A percentile compares a stretch with the other conserved stretches of the same genome.
Conservation (phyloP, 2,113 vertebrate species). For the Asarcornis scutulata region DNA sequence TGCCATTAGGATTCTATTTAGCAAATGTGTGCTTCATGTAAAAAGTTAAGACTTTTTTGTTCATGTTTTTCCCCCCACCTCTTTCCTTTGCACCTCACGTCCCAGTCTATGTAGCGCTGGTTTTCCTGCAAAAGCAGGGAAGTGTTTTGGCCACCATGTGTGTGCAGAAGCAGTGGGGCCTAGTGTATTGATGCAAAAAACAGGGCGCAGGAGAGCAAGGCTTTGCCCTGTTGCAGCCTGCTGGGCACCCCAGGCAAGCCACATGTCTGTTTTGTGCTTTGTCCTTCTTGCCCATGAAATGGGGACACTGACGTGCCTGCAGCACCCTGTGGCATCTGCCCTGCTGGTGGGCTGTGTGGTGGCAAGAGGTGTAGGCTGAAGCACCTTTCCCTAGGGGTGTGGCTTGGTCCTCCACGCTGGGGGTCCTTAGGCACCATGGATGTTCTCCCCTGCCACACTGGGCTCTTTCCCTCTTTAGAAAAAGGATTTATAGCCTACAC, state of each 20-base stretch:
- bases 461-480: neutral
- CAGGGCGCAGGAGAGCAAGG: neutral
- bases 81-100: neutral
- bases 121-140: constrained; percentile 28
- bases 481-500: neutral
- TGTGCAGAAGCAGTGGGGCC: neutral
- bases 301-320: neutral
- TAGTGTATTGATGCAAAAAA: neutral
- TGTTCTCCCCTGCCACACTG: neutral
- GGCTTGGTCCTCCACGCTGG: rapidly evolving
- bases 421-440: neutral
- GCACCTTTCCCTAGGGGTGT: neutral
- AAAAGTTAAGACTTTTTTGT: constrained; percentile 77
- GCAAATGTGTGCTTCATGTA: constrained; percentile 75
- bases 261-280: neutral
- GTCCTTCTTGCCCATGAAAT: neutral
- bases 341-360: neutral
- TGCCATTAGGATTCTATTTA: constrained; percentile 82
- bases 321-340: neutral
- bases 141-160: neutral
- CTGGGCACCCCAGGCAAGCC: neutral
- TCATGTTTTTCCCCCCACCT: neutral
- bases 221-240: neutral
- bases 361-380: neutral
- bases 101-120: neutral